Base-by-base conservation (phyloP, 2,113 vertebrate species). In the Epinephelus fuscoguttatus region DNA sequence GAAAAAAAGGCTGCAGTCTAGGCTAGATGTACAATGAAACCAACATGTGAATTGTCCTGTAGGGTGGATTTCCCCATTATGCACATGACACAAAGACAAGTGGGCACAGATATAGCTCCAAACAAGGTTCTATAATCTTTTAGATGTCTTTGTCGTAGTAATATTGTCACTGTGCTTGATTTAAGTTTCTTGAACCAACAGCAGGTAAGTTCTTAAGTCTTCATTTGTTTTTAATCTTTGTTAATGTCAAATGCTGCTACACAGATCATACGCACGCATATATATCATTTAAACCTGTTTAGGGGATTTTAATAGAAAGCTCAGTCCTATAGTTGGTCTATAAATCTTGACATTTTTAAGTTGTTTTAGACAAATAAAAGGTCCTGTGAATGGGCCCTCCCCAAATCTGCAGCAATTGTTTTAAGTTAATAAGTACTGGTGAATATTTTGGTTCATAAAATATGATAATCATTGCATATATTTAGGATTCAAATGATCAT, bases 191-290 rank as follows among this genome's bases (percentile, higher is more conserved):
- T 81, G 23, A 72, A 72, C 27, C 15, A 78, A 68, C 45, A 73
- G 23, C 57, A 90, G 91, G 92, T 92, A 91, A 92, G 88, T 93
- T 72, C 3, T 52, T 33, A 30, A 67, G 59, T 57, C 1, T 61
- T 47, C 1, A 37, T 42, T 21, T 49, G 25, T 68, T 80, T 40
- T 80, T 6, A 56, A 56, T 6, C 64, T 60, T 47, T 50, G 9
- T 25, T 33, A 18, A 42, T 42, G 2, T 47, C 12, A 62, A 56
- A 73, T 70, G 45, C 6, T 42, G 14, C 17, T 10, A 75, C 15
- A 59, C 37, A 2, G 33, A 57, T 47, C 6, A 55, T 78, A 4
- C 2, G 3, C 3, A 37, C n/a, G 18, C 0, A 69, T 74, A 63
- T 52, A 37, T 40, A 30, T 67, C 12, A 70, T 5, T 11, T 10